Evolutionary conservation across 2,888 invertebrate species (phyloP), one percentile per base, ranked within the genome.

Genomic region (Ashinkailepas kermadecensis): DNA sequence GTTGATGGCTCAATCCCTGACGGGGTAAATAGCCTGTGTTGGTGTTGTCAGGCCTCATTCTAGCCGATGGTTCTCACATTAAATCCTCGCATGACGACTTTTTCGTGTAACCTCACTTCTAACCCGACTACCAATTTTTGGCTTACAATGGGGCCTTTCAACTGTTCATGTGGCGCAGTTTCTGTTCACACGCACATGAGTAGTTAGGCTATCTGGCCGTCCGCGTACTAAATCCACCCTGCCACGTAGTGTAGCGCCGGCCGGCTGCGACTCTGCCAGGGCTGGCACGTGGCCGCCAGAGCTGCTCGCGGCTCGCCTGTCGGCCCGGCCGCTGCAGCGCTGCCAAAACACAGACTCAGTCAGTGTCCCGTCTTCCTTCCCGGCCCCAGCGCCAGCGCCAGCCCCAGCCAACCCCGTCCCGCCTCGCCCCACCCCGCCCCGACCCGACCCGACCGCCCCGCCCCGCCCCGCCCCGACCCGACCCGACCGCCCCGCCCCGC

Each of bases 401-500:
- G 8, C 70, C 3, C 39, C 39, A 39, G 39, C 39, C 39, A 39
- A 39, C 39, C 39, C 39, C 39, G 39, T 39, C 39, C 39, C 39
- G 39, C 39, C 39, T 39, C 39, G 39, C 39, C 39, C 39, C 39
- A 4, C 39, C 39, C 39, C 4, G 39, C 39, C 39, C 39, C 39
- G 39, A 39, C 39, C 39, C 64, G n/a, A 11, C 10, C 58, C 0
- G 21, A 13, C 21, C 70, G 8, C 13, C 74, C 54, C 21, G 25
- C 0, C 23, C 70, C 74, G 64, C 9, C n/a, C 25, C 65, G 25
- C 13, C 25, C 57, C 58, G 21, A 58, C 23, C 80, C n/a, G 23
- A 21, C 85, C 85, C 86, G 87, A 87, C 86, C 88, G 87, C 87
- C 88, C 84, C 39, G 7, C 25, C 67, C 67, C 23, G 13, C 67